Evolutionary conservation across 2,888 invertebrate species (phyloP).

Genomic region (Ophion ellenae): DNA sequence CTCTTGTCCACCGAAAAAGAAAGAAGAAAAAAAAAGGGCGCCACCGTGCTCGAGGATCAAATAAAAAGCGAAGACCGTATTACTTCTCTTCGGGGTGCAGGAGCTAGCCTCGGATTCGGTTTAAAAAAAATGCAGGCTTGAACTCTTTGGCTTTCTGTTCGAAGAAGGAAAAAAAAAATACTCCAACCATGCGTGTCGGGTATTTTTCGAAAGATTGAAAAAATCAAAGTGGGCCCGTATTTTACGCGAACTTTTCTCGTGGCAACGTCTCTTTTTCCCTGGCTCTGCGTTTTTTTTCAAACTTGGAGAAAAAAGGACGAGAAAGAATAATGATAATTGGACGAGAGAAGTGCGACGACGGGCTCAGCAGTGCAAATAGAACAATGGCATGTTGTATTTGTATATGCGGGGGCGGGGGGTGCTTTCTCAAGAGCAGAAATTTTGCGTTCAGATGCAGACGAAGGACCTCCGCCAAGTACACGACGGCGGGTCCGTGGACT

Average conservation of each 20-base stretch:
- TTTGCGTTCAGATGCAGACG: conserved; percentile 41
- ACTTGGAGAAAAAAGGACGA: background rate
- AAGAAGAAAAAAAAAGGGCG: background rate
- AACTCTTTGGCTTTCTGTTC: background rate
- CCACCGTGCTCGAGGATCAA: background rate
- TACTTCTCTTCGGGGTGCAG: background rate
- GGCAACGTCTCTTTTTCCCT: background rate
- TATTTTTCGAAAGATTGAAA: conserved; percentile 3
- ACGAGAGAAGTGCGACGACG: conserved; percentile 26
- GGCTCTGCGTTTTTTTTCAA: background rate
- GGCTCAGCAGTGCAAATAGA: conserved; percentile 14
- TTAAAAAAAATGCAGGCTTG: conserved; percentile 1
- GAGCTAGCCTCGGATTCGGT: background rate
- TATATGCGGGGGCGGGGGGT: background rate
- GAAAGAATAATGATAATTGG: conserved; percentile 53
- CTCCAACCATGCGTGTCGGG: background rate
- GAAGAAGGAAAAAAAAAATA: background rate
- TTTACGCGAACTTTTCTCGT: background rate
- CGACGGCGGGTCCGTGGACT: conserved; percentile 37
- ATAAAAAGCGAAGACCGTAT: conserved; percentile 9
- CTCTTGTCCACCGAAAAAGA: background rate
- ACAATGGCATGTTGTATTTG: background rate
- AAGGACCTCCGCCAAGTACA: conserved; percentile 26
- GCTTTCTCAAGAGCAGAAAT: conserved; percentile 42
- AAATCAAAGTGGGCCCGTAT: conserved; percentile 4